Base-by-base conservation (phyloP, 2,797 vertebrate species). In the Enteromius radiatus region DNA sequence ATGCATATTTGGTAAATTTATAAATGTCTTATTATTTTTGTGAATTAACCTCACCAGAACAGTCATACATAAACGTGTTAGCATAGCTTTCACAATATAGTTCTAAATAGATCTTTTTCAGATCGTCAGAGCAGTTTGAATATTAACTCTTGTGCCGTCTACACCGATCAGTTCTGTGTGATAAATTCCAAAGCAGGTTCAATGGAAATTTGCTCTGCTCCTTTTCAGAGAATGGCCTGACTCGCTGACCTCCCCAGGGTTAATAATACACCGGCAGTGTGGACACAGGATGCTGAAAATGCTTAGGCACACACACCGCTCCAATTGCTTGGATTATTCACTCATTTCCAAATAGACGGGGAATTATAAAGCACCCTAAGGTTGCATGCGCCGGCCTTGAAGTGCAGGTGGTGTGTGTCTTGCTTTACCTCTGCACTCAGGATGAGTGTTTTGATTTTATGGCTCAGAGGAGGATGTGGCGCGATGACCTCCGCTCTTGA, bases 251-350 rank as follows among this genome's bases (percentile, higher is more conserved):
- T 82, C 33, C 47, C 33, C 11, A 6, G 3, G 71, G 88, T 87
- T 89, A 89, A 89, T 89, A 82, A 86, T 89, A 68, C 69, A 88
- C 83, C 10, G 36, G 4, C 36, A 26, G 38, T 26, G 31, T 83
- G 76, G 61, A 81, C 63, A 75, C 28, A 73, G 56, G 78, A 84
- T 56, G 23, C 84, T 84, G 31, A 80, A 65, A 86, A 82, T 82
- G 85, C 80, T 56, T 49, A 21, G 78, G 47, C 88, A 86, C 81
- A 78, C 82, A 84, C 68, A 4, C 78, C 10, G 63, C 83, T 68
- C 83, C 69, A 64, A 52, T 85, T 19, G 56, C 33, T 82, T 9
- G 49, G 73, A 71, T 88, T 86, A 86, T 81, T 77, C 83, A 73
- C 70, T 71, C 80, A 69, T 80, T 73, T 73, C 84, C 59, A 83